Evolutionary conservation across 2,113 vertebrate genomes (phyloP).

Genomic region (Thymallus thymallus): DNA sequence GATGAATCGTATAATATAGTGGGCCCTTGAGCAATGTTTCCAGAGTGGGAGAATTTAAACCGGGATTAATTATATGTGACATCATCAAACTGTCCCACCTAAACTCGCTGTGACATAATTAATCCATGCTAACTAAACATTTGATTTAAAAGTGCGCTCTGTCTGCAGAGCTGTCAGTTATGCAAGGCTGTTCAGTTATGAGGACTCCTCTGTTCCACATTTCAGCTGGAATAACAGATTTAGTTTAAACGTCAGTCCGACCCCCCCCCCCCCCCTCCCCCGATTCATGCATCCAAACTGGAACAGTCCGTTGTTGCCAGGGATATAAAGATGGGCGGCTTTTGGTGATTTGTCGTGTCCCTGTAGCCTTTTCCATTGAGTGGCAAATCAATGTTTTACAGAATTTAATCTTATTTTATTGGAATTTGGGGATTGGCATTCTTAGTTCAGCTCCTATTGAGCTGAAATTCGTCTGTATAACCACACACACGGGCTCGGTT

Average conservation of each 20-base stretch:
- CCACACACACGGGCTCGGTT: too few species aligned
- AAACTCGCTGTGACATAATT: constrained; percentile 51
- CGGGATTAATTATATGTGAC: constrained; percentile 34
- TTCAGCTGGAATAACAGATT: constrained; percentile 2
- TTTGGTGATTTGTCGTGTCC: neutral
- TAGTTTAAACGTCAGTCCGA: neutral
- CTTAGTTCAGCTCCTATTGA: neutral
- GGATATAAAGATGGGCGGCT: neutral
- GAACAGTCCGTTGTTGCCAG: neutral
- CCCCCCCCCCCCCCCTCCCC: too few species aligned
- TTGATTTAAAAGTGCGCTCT: constrained; percentile 12
- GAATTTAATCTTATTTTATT: neutral
- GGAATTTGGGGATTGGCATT: neutral
- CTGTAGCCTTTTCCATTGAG: neutral
- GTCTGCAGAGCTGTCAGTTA: constrained; percentile 32
- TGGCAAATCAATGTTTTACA: neutral
- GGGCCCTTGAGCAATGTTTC: neutral
- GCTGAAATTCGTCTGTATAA: neutral
- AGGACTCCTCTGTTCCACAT: neutral
- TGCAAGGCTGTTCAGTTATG: neutral
- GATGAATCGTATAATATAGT: neutral
- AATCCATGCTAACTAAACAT: constrained; percentile 38
- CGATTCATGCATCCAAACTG: neutral
- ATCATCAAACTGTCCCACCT: constrained; percentile 29
- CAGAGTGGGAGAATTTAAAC: neutral